A percentile compares a stretch with the other conserved stretches of the same genome.
phyloP scores from a whole-genome alignment of 2,113 vertebrate species.

The Ardeotis arabs region DNA sequence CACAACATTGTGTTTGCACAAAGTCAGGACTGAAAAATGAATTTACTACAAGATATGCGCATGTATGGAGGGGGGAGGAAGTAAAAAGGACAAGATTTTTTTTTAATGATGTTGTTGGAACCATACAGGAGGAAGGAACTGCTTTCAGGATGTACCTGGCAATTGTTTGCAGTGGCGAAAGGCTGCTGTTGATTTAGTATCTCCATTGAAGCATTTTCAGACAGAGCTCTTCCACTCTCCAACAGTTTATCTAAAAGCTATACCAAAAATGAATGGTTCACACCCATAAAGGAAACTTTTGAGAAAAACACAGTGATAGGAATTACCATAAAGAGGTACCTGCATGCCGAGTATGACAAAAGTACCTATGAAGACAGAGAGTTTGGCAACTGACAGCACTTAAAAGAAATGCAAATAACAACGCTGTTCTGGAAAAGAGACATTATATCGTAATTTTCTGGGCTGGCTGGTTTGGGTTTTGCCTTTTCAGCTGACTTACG shows the following conservation, averaged over 20 bases:
- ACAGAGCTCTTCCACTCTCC: neutral
- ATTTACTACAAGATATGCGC: conserved; percentile 77
- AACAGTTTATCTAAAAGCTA: neutral
- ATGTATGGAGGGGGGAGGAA: conserved; percentile 39
- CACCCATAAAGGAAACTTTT: neutral
- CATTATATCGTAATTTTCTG: accelerated
- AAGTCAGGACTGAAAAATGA: conserved; percentile 91
- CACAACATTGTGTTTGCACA: conserved; percentile 89
- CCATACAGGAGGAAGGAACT: neutral
- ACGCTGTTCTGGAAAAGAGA: neutral
- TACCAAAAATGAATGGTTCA: neutral
- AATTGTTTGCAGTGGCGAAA: conserved; percentile 32
- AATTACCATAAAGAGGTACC: neutral
- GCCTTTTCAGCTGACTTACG: neutral
- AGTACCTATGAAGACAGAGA: neutral
- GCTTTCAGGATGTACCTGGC: conserved; percentile 36
- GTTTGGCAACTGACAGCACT: neutral
- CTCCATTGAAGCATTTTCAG: neutral
- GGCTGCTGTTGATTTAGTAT: conserved; percentile 15
- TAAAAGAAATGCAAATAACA: neutral
- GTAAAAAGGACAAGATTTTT: neutral
- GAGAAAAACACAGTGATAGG: neutral
- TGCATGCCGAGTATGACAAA: neutral
- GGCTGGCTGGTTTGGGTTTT: neutral
- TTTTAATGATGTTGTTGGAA: conserved; percentile 32